Evolutionary conservation across 2,888 invertebrate genomes (phyloP).

Genomic region (Callyntrura guangdongensis): DNA sequence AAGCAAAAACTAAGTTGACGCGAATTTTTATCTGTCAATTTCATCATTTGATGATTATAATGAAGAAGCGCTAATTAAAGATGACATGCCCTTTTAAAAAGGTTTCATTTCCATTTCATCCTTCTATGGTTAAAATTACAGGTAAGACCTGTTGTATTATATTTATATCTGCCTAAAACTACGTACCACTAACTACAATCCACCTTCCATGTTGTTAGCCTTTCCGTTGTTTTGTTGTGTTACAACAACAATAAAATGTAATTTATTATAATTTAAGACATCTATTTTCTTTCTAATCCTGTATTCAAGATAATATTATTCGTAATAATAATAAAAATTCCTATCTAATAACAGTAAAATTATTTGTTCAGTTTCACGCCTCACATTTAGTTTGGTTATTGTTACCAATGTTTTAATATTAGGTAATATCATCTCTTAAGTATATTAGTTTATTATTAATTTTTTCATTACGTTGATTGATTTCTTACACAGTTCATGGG

Average conservation of each 20-base stretch:
- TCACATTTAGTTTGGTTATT: slow-evolving; percentile 45
- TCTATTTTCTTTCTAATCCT: background rate
- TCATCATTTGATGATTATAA: too few relatives aligned
- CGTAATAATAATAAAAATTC: slow-evolving; percentile 23
- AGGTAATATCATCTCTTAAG: slow-evolving; percentile 18
- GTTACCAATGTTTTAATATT: slow-evolving; percentile 23
- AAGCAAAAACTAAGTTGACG: too few relatives aligned
- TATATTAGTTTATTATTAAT: background rate
- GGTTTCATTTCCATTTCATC: too few relatives aligned
- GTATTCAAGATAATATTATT: background rate
- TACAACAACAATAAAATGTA: background rate
- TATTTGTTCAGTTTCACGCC: slow-evolving; percentile 54
- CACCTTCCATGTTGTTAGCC: slow-evolving; percentile 12
- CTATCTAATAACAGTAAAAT: background rate
- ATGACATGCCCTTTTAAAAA: too few relatives aligned
- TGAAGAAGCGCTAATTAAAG: too few relatives aligned
- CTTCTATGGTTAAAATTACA: background rate
- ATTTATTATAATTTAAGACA: background rate
- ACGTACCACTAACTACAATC: background rate
- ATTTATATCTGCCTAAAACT: background rate
- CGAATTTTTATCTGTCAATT: too few relatives aligned
- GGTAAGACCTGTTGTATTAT: background rate
- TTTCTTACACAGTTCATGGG: slow-evolving; percentile 35
- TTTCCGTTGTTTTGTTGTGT: background rate
- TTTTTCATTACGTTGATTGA: slow-evolving; percentile 43